Conservation (phyloP, 2,888 invertebrate genomes). For the Alloplasta piceator region DNA sequence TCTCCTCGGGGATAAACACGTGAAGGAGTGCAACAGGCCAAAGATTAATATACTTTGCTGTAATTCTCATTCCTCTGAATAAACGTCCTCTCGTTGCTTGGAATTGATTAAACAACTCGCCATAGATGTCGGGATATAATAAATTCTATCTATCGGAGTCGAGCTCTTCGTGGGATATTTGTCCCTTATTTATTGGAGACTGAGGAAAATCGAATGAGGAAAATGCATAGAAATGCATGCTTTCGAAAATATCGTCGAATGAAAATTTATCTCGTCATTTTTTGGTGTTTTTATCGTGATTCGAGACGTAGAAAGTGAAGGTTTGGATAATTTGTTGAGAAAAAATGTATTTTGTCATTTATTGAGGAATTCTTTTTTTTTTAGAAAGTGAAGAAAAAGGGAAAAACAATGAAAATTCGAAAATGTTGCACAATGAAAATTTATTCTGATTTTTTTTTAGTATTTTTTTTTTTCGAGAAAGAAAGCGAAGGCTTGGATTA, state of each 20-base stretch:
- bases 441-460: no score
- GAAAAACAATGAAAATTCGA: no score
- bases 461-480: neutral
- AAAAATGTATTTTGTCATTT: no score
- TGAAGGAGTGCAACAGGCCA: slow-evolving; percentile 20
- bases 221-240: no score
- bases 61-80: slow-evolving; percentile 46
- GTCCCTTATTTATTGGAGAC: neutral
- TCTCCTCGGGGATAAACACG: slow-evolving; percentile 3
- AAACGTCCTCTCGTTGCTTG: neutral
- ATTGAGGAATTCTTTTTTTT: no score
- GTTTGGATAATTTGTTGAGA: neutral
- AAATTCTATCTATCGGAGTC: slow-evolving; percentile 13
- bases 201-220: no score
- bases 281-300: no score
- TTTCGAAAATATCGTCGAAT: no score
- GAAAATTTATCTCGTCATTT: no score
- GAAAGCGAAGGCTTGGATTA: neutral
- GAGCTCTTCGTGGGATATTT: slow-evolving; percentile 40
- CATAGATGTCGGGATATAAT: slow-evolving; percentile 28
- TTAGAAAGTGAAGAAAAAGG: no score
- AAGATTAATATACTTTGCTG: slow-evolving; percentile 50
- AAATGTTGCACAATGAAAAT: no score
- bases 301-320: neutral
- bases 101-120: slow-evolving; percentile 58